These are phyloP conservation scores for Hylomyscus alleni DNA, from an alignment of 2,797 vertebrate species.

Conservation along the genomic window DNA sequence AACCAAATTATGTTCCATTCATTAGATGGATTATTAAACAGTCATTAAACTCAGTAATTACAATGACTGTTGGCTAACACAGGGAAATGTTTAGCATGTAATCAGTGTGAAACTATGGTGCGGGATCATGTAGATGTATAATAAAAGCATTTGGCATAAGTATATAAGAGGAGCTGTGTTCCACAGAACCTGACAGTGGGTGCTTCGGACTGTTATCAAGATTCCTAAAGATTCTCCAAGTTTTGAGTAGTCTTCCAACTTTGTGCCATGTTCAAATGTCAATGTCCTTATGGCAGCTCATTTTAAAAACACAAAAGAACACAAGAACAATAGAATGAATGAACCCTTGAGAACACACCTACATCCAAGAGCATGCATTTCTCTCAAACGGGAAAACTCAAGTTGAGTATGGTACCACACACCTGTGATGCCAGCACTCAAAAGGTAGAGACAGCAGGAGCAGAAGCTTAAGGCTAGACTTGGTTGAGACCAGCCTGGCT, in stretches of 20 bases:
- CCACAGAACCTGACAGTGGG: background rate
- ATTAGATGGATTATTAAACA: constrained; percentile 75
- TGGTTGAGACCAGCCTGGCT: background rate
- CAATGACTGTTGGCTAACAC: constrained; percentile 72
- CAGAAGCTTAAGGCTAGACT: background rate
- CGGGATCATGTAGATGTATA: constrained; percentile 32
- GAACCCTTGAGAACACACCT: background rate
- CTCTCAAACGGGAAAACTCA: background rate
- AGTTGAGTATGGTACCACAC: background rate
- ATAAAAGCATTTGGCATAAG: constrained; percentile 55
- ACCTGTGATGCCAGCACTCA: background rate
- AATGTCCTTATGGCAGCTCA: constrained; percentile 17
- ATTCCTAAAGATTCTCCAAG: background rate
- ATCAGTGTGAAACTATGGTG: constrained; percentile 56
- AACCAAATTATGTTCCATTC: constrained; percentile 70
- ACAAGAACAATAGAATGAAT: constrained; percentile 3
- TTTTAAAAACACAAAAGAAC: constrained; percentile 33
- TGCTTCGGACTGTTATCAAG: background rate
- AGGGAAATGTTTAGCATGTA: constrained; percentile 69
- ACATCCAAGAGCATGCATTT: background rate
- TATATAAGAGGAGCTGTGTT: background rate
- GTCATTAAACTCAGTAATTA: constrained; percentile 66
- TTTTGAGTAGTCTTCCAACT: background rate
- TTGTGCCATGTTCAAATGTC: constrained; percentile 22
- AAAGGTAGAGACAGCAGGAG: background rate